Evolutionary conservation across 2,113 vertebrate genomes (phyloP), one percentile per base, ranked within the genome.

Genomic region (Petromus typicus): DNA sequence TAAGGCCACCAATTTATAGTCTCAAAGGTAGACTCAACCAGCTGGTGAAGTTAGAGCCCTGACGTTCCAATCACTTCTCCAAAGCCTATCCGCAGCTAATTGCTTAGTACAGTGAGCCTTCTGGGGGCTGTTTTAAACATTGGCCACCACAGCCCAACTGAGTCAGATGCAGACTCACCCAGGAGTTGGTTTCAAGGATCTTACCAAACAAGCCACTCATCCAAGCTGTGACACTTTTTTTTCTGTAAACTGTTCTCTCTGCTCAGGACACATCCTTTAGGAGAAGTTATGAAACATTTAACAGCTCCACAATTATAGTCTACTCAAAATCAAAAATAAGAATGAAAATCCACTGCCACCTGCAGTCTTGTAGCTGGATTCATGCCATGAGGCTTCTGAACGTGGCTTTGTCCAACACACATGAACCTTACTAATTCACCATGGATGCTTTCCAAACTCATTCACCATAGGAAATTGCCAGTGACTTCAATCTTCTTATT

Each of bases 151-250:
- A 83, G 56, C 2, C 17, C 20, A 37, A 30, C 25, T 34, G n/a
- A 63, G 64, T 43, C n/a, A 45, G 51, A 48, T 16, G 17, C 27
- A 8, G 7, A 16, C 56, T 73, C 32, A 43, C 23, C 40, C 10
- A 80, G 32, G 57, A 48, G 48, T 18, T n/a, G 3, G 45, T 96
- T 67, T 48, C n/a, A 84, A 94, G 87, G 90, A 81, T 54, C 43
- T 85, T 93, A 27, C 32, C 40, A 7, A 32, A 43, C 61, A 57
- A 81, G 54, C 2, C 5, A 45, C 13, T 45, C 56, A 11, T 16
- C 0, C 6, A 37, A 63, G 6, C 69, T 30, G 30, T 18, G 63
- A 75, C 9, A 37, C 10, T 56, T 54, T 64, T 51, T 34, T 56
- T 54, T 64, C n/a, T 63, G 11, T 5, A 3, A 43, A 16, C 2